Base-by-base conservation (phyloP, 2,888 invertebrate species). In the Tetropium fuscum region DNA sequence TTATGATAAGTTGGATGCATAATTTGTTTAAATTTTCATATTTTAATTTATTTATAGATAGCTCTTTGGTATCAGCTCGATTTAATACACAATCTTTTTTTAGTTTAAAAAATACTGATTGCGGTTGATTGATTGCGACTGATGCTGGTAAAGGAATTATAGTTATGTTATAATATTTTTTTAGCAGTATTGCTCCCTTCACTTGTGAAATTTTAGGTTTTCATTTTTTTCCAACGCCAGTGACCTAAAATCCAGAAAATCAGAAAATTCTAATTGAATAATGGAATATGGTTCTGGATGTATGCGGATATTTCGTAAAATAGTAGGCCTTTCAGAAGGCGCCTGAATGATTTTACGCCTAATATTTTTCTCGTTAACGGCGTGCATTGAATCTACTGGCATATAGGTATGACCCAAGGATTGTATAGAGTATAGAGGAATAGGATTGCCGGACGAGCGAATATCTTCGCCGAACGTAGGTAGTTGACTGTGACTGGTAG, bases 201-300 rank as follows among this genome's bases (percentile, higher is more conserved):
- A 36, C 36, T 36, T 36, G 36, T 11, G 36, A 36, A 30, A 30
- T 30, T 30, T 30, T 30, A 30, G 10, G 30, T 30, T 30, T 30
- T 30, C 8, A 2, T n/a, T 30, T 30, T 30, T 30, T 30, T 30
- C 30, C 30, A 30, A 30, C 8, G 8, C 30, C 30, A 30, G 30
- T 30, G 30, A 30, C 30, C 10, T 30, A 30, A 30, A 30, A 7
- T 30, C 30, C 3, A 4, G 8, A 10, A 30, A 30, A 30, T 30
- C 8, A 2, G 30, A 30, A 30, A 30, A 30, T 30, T 30, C 10
- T 7, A 30, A 30, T 8, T 30, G 30, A 30, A 30, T n/a, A n/a
- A n/a, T n/a, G n/a, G n/a, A n/a, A n/a, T n/a, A n/a, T n/a, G n/a
- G n/a, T 8, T 30, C 2, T 30, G 8, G 30, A 30, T 30, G 30